phyloP scores from a whole-genome alignment of 2,797 vertebrate species.

The Silurus lanzhouensis region DNA sequence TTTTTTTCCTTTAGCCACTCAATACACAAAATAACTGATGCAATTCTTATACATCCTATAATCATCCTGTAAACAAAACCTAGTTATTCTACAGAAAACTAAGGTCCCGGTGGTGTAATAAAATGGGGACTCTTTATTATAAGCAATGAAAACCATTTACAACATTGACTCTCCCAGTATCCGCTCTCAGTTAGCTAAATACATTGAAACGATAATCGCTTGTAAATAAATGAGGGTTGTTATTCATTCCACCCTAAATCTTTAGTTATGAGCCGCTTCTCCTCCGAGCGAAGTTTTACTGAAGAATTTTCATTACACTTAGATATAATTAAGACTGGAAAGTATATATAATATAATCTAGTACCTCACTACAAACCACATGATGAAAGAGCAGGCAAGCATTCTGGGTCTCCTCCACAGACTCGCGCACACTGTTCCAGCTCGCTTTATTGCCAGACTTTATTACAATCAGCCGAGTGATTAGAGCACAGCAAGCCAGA shows the following conservation, averaged over 20 bases:
- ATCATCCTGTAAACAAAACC: not conserved
- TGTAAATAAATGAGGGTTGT: conserved; percentile 5
- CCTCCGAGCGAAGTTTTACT: conserved; percentile 12
- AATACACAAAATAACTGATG: conserved; percentile 2
- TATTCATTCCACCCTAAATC: conserved; percentile 14
- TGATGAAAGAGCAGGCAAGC: conserved; percentile 40
- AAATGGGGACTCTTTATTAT: conserved; percentile 16
- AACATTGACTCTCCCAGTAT: not conserved
- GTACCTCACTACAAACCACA: conserved; percentile 17
- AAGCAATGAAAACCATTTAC: not conserved
- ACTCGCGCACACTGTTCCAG: conserved; percentile 62
- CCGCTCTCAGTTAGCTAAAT: conserved; percentile 4
- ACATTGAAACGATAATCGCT: not conserved
- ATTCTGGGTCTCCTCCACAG: conserved; percentile 55
- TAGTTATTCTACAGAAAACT: conserved; percentile 6
- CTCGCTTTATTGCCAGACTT: conserved; percentile 66
- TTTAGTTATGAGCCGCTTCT: not conserved
- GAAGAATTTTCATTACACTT: conserved; percentile 20
- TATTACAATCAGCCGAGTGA: conserved; percentile 73
- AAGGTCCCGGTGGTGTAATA: not conserved
- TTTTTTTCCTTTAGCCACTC: not conserved
- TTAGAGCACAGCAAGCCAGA: conserved; percentile 73
- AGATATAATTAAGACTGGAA: conserved; percentile 33
- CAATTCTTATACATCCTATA: not conserved
- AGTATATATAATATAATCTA: conserved; percentile 14